These are phyloP conservation scores for Trissolcus brochymenae DNA, from an alignment of 2,888 invertebrate genomes.

Conservation along the genomic window DNA sequence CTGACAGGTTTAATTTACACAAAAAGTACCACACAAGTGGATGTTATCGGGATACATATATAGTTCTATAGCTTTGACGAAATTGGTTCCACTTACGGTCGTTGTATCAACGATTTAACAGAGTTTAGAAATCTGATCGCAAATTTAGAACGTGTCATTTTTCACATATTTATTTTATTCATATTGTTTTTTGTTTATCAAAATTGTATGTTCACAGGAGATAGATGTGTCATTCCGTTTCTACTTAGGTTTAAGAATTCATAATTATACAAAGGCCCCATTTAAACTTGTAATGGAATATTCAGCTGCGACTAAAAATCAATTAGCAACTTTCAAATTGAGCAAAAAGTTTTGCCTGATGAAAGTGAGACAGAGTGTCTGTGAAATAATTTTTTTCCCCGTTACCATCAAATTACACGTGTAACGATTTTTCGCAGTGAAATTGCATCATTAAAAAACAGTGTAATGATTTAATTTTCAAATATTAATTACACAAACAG, in stretches of 20 bases:
- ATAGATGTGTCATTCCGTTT: no score
- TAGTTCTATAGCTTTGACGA: conserved; percentile 7
- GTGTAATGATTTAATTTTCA: not conserved
- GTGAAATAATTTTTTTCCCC: not conserved
- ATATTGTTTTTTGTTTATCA: no score
- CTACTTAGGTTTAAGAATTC: no score
- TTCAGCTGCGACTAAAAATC: conserved; percentile 1
- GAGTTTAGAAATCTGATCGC: no score
- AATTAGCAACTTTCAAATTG: conserved; percentile 12
- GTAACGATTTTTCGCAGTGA: not conserved
- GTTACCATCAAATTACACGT: conserved; percentile 12
- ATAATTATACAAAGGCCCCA: no score
- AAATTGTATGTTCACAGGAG: no score
- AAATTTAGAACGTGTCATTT: no score
- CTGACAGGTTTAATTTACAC: conserved; percentile 55
- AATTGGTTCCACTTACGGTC: conserved; percentile 35
- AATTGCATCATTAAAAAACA: not conserved
- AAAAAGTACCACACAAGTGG: conserved; percentile 46
- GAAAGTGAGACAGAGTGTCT: not conserved
- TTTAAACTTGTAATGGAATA: not conserved
- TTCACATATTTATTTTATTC: no score
- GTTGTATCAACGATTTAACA: no score
- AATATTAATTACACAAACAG: not conserved
- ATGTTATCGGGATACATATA: conserved; percentile 44
- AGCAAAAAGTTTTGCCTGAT: conserved; percentile 3